A percentile compares a stretch with the other conserved stretches of the same genome.
These are phyloP conservation scores for Andrena bicolor DNA, from an alignment of 2,888 invertebrate genomes.

Conservation along the genomic window DNA sequence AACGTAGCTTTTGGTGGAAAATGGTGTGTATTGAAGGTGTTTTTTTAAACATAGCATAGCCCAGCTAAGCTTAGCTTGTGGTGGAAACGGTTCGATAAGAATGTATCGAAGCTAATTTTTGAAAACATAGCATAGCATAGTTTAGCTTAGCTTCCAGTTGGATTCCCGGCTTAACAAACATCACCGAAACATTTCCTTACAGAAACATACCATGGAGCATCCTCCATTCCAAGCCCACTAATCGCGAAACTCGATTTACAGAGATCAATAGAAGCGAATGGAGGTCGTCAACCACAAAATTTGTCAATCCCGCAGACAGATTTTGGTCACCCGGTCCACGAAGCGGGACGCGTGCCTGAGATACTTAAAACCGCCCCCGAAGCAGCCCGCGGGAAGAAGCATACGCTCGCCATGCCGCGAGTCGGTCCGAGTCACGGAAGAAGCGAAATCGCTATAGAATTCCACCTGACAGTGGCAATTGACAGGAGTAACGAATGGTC, in stretches of 20 bases:
- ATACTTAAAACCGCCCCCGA: slow-evolving; percentile 26
- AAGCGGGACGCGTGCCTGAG: slow-evolving; percentile 41
- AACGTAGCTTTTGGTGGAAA: no score
- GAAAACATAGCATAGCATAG: no score
- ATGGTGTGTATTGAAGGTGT: no score
- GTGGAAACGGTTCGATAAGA: no score
- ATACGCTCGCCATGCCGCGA: not conserved
- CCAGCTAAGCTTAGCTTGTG: no score
- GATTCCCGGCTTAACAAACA: no score
- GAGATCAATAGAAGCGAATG: slow-evolving; percentile 11
- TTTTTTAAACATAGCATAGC: no score
- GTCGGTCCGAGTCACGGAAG: slow-evolving; percentile 63
- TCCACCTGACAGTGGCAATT: slow-evolving; percentile 76
- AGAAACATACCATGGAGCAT: no score
- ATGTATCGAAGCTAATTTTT: no score
- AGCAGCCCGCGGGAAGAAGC: slow-evolving; percentile 28
- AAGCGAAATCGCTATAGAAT: slow-evolving; percentile 66
- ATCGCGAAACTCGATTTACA: slow-evolving; percentile 14
- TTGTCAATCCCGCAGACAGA: not conserved
- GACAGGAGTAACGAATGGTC: slow-evolving; percentile 78
- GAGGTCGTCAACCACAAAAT: slow-evolving; percentile 20
- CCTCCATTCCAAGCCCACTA: not conserved
- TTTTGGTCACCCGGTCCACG: slow-evolving; percentile 30
- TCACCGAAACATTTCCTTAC: no score
- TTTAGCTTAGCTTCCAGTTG: no score